A percentile compares a stretch with the other conserved stretches of the same genome.
Evolutionary conservation across 30 jellyfish, hydroid and myxozoan species (phyloP).

Genomic region (Aurelia aurita complex sp. Pacific): DNA sequence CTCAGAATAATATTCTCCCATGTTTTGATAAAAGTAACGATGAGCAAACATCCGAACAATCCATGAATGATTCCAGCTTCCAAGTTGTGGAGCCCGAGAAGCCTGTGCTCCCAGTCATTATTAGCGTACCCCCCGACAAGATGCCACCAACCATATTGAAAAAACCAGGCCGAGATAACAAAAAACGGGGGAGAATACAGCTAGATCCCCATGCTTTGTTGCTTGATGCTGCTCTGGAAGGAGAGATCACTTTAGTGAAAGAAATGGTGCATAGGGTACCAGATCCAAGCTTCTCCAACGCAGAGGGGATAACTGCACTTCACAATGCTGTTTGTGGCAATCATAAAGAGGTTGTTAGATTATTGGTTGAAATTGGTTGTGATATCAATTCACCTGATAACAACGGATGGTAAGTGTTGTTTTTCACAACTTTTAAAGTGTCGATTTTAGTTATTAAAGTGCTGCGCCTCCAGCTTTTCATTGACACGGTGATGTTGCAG

Average conservation of each 20-base stretch:
- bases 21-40: constrained; percentile 19
- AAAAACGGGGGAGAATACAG: constrained; percentile 87
- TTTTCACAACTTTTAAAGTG: too few relatives aligned
- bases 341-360: constrained; percentile 90
- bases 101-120: constrained; percentile 76
- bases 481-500: too few relatives aligned
- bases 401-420: constrained; percentile 90
- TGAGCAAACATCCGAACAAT: constrained; percentile 53
- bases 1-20: constrained; percentile 82
- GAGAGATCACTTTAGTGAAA: constrained; percentile 85
- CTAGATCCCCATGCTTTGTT: constrained; percentile 94
- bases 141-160: constrained; percentile 96
- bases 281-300: constrained; percentile 94
- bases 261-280: constrained; percentile 86
- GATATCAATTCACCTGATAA: constrained; percentile 98
- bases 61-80: constrained; percentile 61
- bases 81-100: constrained; percentile 57
- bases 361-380: constrained; percentile 95
- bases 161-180: constrained; percentile 89
- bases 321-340: constrained; percentile 99
- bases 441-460: too few relatives aligned
- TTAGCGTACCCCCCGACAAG: constrained; percentile 85
- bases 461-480: too few relatives aligned
- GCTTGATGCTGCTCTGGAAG: constrained; percentile 97
- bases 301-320: constrained; percentile 98